Base-by-base conservation (phyloP, 2,888 invertebrate genomes). In the Augochlorella aurata region DNA sequence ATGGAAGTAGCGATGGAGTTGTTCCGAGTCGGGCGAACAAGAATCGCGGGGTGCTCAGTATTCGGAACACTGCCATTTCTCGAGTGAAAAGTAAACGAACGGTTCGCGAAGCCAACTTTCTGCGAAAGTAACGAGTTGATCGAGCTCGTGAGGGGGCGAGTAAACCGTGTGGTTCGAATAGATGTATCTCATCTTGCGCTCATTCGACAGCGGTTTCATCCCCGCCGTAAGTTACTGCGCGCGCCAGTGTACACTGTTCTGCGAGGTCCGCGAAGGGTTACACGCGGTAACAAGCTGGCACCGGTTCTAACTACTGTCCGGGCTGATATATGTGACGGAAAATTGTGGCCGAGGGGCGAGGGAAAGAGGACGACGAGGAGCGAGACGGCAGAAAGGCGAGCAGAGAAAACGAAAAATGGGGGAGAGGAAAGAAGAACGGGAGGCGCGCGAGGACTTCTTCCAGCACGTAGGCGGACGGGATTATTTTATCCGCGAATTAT, bases 251-350 rank as follows among this genome's bases (percentile, higher is more conserved):
- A 77, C 79, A 81, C 76, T 49, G 58, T 85, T 81, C 72, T 69
- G 67, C 71, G 74, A 81, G 88, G 83, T 82, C 85, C 76, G 71
- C 85, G 80, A 78, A 82, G 85, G 80, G 85, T 74, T 81, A 82
- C 80, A 87, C 88, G 86, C 90, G 91, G 92, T 93, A 93, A 93
- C 93, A 93, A 93, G 93, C 93, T 93, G 93, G 92, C 93, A 93
- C 90, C 90, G 91, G 82, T 92, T 93, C 92, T 92, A 92, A 93
- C 93, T 93, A 92, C 93, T 92, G 93, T 91, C 93, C 89, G 84
- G 88, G 87, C 88, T 93, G 93, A 93, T 93, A 91, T 92, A 93
- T 93, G 93, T 92, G 93, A 93, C 92, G 93, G 93, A 93, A 93
- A 93, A 93, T 93, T 92, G 92, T 91, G 91, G 90, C 88, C 88